A percentile compares a stretch with the other conserved stretches of the same genome.
Evolutionary conservation across 2,113 vertebrate genomes (phyloP).

Genomic region (Dipodomys stephensi): DNA sequence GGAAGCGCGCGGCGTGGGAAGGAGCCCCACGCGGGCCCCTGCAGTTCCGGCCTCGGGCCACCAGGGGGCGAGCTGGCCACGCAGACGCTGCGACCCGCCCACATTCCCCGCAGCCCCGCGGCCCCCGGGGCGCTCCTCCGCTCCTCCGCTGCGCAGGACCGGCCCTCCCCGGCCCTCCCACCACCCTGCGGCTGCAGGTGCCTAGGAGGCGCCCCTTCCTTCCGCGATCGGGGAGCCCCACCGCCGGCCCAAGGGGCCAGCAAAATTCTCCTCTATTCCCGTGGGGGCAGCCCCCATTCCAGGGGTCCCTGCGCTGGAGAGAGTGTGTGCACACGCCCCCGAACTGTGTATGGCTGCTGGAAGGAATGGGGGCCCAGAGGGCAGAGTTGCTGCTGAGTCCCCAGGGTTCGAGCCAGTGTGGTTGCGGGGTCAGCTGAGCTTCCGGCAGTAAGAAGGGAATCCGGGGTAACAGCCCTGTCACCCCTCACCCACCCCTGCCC

Average conservation of each 20-base stretch:
- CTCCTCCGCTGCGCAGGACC: background rate
- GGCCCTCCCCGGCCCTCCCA: background rate
- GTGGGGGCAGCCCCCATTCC: background rate
- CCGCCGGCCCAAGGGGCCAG: background rate
- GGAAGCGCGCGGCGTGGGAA: background rate
- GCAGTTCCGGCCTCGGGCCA: constrained; percentile 7
- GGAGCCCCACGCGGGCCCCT: accelerated
- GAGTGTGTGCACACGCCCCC: accelerated
- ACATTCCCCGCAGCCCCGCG: background rate
- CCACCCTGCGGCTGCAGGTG: background rate
- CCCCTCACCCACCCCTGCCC: background rate
- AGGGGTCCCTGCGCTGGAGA: background rate
- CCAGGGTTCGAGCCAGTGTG: background rate
- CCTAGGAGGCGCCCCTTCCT: background rate
- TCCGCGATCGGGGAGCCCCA: background rate
- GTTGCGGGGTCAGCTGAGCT: background rate
- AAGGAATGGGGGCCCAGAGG: background rate
- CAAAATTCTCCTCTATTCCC: background rate
- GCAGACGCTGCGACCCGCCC: background rate
- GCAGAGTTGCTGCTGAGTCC: background rate
- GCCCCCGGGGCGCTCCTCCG: background rate
- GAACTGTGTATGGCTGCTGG: background rate
- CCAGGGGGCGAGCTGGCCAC: constrained; percentile 34
- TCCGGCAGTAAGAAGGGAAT: background rate
- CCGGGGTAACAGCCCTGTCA: background rate